Base-by-base conservation (phyloP, 2,113 vertebrate genomes). In the Hirundichthys speculiger region DNA sequence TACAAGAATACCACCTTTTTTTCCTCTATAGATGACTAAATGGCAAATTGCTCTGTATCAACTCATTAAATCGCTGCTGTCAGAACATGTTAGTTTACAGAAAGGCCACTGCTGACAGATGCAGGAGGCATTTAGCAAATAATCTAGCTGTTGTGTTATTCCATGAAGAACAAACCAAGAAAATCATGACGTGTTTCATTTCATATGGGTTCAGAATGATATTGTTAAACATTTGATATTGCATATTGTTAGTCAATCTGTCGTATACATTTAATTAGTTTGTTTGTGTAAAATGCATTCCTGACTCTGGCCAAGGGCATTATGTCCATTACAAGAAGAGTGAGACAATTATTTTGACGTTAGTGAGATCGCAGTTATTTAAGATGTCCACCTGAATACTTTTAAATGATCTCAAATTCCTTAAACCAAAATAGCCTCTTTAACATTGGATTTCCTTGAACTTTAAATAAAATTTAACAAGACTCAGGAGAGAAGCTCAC, bases 41-140 rank as follows among this genome's bases (percentile, higher is more conserved):
- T 52, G 67, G 79, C 72, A 84, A 77, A 79, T 87, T 86, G 82
- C 76, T 88, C 74, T 75, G 62, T 74, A 86, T 84, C 73, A 82
- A 58, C 80, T 80, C 68, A 67, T 75, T 71, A 54, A 62, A 76
- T 85, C 60, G 63, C 50, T 60, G 66, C 76, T 80, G 78, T 88
- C 82, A 83, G 83, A 79, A 79, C 73, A 78, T 60, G 76, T 85
- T 83, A 86, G 64, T 85, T 78, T 84, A 65, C 77, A 64, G 76
- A 68, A 73, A 59, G 54, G 75, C 69, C 54, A 49, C 42, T 9
- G 16, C 74, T 75, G 64, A 84, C 76, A 58, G 76, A 89, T 67
- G 80, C 64, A 73, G 76, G 61, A 64, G 12, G 64, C 59, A 66
- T 84, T 86, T 80, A 80, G 84, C 77, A 69, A 67, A 67, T 41